Base-by-base conservation (phyloP, 2,888 invertebrate genomes). In the Melanchra persicariae region DNA sequence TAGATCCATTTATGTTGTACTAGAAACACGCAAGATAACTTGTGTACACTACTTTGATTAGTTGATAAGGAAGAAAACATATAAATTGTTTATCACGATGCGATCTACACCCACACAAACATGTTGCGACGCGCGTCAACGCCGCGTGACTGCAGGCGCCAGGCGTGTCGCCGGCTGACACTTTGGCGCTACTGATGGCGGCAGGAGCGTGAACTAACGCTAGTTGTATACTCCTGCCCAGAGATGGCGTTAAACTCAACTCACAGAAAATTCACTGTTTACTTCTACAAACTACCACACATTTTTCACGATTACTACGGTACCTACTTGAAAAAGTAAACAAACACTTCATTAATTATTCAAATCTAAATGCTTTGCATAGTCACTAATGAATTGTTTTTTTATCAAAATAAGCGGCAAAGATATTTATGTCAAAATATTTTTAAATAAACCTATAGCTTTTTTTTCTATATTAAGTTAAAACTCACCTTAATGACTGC, bases 121-220 rank as follows among this genome's bases (percentile, higher is more conserved):
- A 94, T 93, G 93, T 91, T 93, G 91, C 93, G 91, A 93, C 95
- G 94, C 95, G 94, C 93, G 93, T 92, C 94, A 95, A 94, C 95
- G 95, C 95, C 94, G 95, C 95, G 94, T 95, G 95, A 95, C 95
- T 96, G 94, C 93, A 93, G 93, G 93, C 93, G 94, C 93, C 93
- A 93, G 93, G 93, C 93, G 94, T 93, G 93, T 91, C 92, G 92
- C 89, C 92, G 93, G 90, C 87, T 94, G 94, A 94, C 93, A 94
- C 92, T 91, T 93, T 87, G 93, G 94, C 95, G 95, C 94, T 89
- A 81, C 75, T 52, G 51, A 49, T 65, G 51, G 78, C 84, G 92
- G 88, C 78, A 78, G 79, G 77, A 86, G 63, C 62, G 24, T 0
- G 88, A 91, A 93, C 91, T 92, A 91, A 81, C 8, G 49, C 62